Evolutionary conservation across 1,140 invertebrate genomes (phyloP).

Genomic region (Halesus radiatus): DNA sequence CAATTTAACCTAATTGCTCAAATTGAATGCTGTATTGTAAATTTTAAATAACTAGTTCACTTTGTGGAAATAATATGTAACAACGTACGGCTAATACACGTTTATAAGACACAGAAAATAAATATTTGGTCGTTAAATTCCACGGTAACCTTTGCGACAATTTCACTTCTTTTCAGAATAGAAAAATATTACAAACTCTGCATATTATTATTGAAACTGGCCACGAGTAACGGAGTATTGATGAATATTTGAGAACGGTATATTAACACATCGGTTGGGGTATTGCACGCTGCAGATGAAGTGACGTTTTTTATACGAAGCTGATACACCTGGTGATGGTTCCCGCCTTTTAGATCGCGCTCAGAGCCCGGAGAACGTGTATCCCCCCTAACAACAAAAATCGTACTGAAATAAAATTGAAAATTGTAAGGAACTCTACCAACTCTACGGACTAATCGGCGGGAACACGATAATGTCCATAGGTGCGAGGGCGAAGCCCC

Average conservation of each 20-base stretch:
- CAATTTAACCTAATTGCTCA: slow-evolving; percentile 19
- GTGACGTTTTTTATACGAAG: background rate
- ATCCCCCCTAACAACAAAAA: background rate
- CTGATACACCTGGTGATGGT: slow-evolving; percentile 23
- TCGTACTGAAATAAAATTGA: background rate
- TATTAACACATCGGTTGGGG: slow-evolving; percentile 7
- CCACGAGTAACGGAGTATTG: background rate
- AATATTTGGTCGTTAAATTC: too few relatives aligned
- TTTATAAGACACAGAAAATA: too few relatives aligned
- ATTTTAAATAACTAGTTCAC: background rate
- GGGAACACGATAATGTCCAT: background rate
- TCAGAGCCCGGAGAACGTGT: too few relatives aligned
- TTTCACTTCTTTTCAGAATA: background rate
- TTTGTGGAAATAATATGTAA: background rate
- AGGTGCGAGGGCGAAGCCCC: too few relatives aligned
- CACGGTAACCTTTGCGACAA: background rate
- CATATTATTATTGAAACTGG: background rate
- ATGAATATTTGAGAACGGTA: slow-evolving; percentile 13
- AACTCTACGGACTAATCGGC: background rate
- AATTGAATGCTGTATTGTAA: slow-evolving; percentile 6
- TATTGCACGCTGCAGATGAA: slow-evolving; percentile 3
- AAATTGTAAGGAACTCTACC: too few relatives aligned
- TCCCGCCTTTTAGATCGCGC: slow-evolving; percentile 20
- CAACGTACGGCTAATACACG: background rate
- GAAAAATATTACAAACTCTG: background rate